A percentile compares a stretch with the other conserved stretches of the same genome.
Evolutionary conservation across 2,797 vertebrate species (phyloP).

Genomic region (Coccyzus lansbergi): DNA sequence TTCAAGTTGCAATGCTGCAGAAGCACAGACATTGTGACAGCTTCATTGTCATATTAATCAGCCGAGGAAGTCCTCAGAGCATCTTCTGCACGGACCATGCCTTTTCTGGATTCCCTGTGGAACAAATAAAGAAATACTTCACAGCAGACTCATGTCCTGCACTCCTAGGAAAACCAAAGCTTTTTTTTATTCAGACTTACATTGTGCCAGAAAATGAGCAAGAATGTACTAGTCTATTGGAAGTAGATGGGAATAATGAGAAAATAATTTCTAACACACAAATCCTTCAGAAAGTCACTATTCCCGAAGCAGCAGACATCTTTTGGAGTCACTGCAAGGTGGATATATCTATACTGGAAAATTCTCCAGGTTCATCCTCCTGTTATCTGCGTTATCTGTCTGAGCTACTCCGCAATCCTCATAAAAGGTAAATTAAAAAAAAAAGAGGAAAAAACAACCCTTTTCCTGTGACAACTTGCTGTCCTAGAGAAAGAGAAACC

Average conservation of each 20-base stretch:
- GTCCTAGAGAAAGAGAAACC: not conserved
- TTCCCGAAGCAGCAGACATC: constrained; percentile 87
- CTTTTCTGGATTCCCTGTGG: constrained; percentile 70
- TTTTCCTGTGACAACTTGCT: not conserved
- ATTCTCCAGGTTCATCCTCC: constrained; percentile 63
- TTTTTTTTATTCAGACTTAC: constrained; percentile 95
- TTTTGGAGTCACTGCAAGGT: constrained; percentile 92
- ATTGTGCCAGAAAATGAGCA: constrained; percentile 25
- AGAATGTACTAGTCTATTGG: constrained; percentile 55
- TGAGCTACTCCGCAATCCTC: constrained; percentile 75
- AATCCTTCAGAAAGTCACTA: not conserved
- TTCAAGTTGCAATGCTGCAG: constrained; percentile 38
- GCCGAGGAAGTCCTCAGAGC: constrained; percentile 76
- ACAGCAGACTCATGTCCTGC: constrained; percentile 79
- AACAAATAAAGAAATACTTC: constrained; percentile 81
- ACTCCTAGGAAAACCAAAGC: constrained; percentile 89
- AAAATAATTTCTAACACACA: not conserved
- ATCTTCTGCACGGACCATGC: constrained; percentile 82
- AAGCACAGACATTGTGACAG: constrained; percentile 75
- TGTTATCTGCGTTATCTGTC: constrained; percentile 83
- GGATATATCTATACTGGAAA: constrained; percentile 73
- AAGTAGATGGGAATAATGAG: constrained; percentile 77
- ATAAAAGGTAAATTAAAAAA: constrained; percentile 70
- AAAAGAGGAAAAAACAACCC: not conserved
- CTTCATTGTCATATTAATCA: constrained; percentile 88